Evolutionary conservation across 2,888 invertebrate genomes (phyloP), one percentile per base, ranked within the genome.

Genomic region (Abrostola tripartita): DNA sequence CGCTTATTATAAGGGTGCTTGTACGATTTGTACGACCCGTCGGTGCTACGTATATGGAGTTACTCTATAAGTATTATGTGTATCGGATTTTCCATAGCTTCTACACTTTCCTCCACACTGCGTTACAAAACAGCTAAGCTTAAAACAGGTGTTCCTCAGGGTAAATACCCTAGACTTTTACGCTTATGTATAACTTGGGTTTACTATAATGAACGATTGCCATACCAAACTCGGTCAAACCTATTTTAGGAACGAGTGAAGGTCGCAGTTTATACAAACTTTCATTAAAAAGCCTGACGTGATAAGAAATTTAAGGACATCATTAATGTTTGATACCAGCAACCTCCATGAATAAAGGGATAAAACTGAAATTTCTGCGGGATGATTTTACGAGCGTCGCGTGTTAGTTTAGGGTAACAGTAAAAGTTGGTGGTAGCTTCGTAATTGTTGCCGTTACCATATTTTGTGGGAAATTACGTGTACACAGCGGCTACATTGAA

Each of bases 381-480:
- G 73, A 81, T 81, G 77, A 71, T 74, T 84, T 87, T 86, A 85
- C 78, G 83, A 80, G 76, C 61, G 63, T 77, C 74, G 76, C 79
- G 79, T 80, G 83, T 79, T 70, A 74, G 72, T 65, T 74, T 71
- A 62, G 58, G 65, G 73, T 61, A 65, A 71, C 68, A 58, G 79
- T 80, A 79, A 81, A 84, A 81, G 75, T 82, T 55, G 53, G 41
- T 42, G 49, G 52, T 61, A 60, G 60, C 53, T 68, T 54, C 40
- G 72, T 80, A 78, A 76, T 79, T 74, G 71, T 71, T 71, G 71
- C 65, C 42, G 65, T 62, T 71, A 59, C 64, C 65, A 65, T 74
- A 82, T 78, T 81, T 73, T 70, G 65, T 72, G 65, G 65, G 68
- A 79, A 83, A 84, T 84, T 82, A 81, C 79, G 76, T 71, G 68